phyloP scores from a whole-genome alignment of 2,113 vertebrate genomes.

The Gallinago paraguaiae region DNA sequence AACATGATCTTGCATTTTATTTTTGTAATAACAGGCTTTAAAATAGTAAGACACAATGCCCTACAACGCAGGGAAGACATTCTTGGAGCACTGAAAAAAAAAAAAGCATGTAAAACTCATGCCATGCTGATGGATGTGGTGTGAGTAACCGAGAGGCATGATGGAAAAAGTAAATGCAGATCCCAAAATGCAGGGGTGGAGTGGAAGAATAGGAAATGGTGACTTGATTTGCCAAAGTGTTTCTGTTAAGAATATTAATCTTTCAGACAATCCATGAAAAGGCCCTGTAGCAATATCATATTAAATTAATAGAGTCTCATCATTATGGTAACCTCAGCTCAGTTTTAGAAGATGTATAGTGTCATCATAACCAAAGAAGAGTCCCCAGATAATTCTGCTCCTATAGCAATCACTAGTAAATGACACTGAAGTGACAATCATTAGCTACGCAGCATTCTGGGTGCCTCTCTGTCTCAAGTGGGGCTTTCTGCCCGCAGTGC shows the following conservation, averaged over 20 bases:
- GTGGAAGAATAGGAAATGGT: not conserved
- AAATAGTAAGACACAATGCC: not conserved
- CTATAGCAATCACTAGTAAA: not conserved
- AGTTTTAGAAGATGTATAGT: not conserved
- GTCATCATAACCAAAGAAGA: not conserved
- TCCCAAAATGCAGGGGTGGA: not conserved
- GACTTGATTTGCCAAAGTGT: slow-evolving; percentile 9
- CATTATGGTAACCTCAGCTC: not conserved
- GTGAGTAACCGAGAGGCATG: not conserved
- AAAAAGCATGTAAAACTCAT: not conserved
- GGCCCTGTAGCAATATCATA: slow-evolving; percentile 15
- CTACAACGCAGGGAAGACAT: not conserved
- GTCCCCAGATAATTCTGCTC: not conserved
- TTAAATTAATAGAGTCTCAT: slow-evolving; percentile 13
- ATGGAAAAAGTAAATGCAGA: not conserved
- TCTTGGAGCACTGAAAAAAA: accelerated
- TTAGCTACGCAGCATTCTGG: not conserved
- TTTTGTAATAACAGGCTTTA: not conserved
- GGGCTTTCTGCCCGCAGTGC: not conserved
- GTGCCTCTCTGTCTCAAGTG: accelerated
- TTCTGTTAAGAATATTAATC: slow-evolving; percentile 18
- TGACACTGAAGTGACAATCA: not conserved
- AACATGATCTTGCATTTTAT: not conserved
- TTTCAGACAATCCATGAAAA: slow-evolving; percentile 3
- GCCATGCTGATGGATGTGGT: not conserved